Base-by-base conservation (phyloP, 1,140 invertebrate species). In the Spodoptera frugiperda region DNA sequence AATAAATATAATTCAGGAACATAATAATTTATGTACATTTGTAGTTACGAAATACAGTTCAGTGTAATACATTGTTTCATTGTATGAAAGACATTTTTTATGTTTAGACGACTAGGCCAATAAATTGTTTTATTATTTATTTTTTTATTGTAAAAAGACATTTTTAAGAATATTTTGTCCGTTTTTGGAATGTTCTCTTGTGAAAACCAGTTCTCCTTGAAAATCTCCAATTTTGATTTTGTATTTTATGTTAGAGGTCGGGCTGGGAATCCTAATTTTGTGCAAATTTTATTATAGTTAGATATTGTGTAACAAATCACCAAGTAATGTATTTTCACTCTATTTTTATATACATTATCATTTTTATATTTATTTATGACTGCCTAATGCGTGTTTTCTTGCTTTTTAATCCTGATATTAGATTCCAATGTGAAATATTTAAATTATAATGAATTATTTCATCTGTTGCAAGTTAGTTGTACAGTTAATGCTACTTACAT, bases 121-220 rank as follows among this genome's bases (percentile, higher is more conserved):
- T 15, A 8, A 67, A 0, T 25, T 17, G 12, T n/a, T 39, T 44
- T 55, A 6, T 9, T 70, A 17, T 70, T 53, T 54, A 33, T 54
- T 70, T 33, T 55, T 54, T 46, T 44, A 21, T 54, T 21, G 17
- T 21, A 15, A 44, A 55, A 25, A 39, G 53, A 55, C 19, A 55
- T 55, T 55, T 71, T 57, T 4, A 30, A n/a, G 3, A 15, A 21
- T 57, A 12, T 49, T 71, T 73, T 73, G 55, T 61, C 17, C 39
- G 46, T 49, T 73, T 61, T 70, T 70, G 75, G 65, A 70, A 77
- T 70, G 76, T 78, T 78, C 9, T 57, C 15, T 59, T 33, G 17
- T 70, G 21, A 33, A 21, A 77, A 48, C 53, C 25, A 53, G 17
- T 49, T 30, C 14, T 39, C 12, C 44, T 67, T 10, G 10, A n/a